Base-by-base conservation (phyloP, 1,140 invertebrate genomes). In the Mylabris phalerata region DNA sequence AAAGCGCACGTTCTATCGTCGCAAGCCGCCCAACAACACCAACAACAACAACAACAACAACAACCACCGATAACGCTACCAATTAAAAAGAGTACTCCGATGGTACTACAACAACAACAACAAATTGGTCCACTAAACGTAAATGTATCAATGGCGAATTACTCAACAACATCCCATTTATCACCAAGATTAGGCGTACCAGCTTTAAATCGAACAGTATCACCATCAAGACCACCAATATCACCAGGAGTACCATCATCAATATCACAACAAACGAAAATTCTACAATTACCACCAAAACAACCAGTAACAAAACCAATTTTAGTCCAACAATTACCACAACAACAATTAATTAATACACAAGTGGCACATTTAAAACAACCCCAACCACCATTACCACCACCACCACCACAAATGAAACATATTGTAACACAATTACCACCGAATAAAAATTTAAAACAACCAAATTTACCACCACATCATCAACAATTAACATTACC, bases 1-100 rank as follows among this genome's bases (percentile, higher is more conserved):
- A 81, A 81, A 59, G 80, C 80, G 9, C 80, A 80, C n/a, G 79
- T 82, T 2, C 59, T 82, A 27, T 66, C 64, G 7, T 69, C 68
- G 9, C 71, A 71, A 64, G 67, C 66, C 10, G 70, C 72, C 42
- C 65, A 66, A 40, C 59, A 61, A 52, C 50, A 47, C 5, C 55
- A 64, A 57, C 55, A 57, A 9, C 60, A 65, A 57, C 55, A 64
- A 57, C 55, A 57, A 9, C 60, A 65, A 57, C 59, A 64, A 50
- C 59, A 64, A 50, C 48, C 57, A 10, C 32, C 45, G 3, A 42
- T 54, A 50, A 25, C 50, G 7, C 48, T 27, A 13, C n/a, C 32
- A 11, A 44, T 27, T 41, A 55, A 50, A 44, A 60, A 55, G 43
- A 55, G 3, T 39, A 48, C 24, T 10, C 25, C 40, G 5, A 40